Base-by-base conservation (phyloP, 2,888 invertebrate species). In the Cheilosia vulpina region DNA sequence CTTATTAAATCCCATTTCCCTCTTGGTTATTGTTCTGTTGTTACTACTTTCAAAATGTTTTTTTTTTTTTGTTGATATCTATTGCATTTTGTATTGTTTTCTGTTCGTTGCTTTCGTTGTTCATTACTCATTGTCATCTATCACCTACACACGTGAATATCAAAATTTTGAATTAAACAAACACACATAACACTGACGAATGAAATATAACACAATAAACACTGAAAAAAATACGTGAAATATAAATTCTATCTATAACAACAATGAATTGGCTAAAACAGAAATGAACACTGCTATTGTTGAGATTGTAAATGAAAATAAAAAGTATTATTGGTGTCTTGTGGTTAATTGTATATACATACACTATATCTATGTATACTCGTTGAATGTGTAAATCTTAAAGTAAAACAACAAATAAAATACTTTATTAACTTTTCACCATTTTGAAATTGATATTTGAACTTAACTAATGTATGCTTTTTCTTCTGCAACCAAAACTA, bases 281-380 rank as follows among this genome's bases (percentile, higher is more conserved):
- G 2, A 72, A 19, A 45, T 34, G 66, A 17, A 62, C 57, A 45
- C 50, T 66, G 34, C 41, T 52, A 19, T 55, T 65, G 34, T 76
- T 85, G 84, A 85, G 76, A 85, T 76, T 75, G 71, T 85, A 76
- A 58, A 71, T 62, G 15, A 75, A 66, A 66, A 41, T 34, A 15
- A 24, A 13, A 24, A 55, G 58, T 76, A 81, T 38, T 69, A 63
- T 85, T 85, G 85, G 85, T 85, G 85, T 85, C 72, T 85, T 81
- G 85, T 85, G 68, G 72, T 85, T 77, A 50, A 58, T 65, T 84
- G 83, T 83, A 83, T 63, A 73, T 85, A 62, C 41, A 75, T 69
- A 71, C 38, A 43, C 47, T 73, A 63, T 57, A 73, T 71, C 43
- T 66, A 63, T 81, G 60, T 66, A 72, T 68, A 68, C 57, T 66